Evolutionary conservation across 2,113 vertebrate species (phyloP).

Genomic region (Sphyrna mokarran): DNA sequence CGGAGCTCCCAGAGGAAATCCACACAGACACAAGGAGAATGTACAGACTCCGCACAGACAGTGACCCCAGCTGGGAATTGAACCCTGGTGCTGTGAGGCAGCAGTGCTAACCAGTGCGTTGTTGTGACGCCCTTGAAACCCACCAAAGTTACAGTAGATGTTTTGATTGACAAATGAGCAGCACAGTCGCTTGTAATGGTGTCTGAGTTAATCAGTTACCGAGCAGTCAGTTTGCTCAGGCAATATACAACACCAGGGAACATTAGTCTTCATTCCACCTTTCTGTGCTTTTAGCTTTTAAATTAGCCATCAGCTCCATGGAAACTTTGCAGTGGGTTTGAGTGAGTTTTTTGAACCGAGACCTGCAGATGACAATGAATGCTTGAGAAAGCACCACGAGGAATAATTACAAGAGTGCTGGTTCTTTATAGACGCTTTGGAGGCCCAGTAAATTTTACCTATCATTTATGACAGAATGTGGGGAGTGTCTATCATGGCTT

Average conservation of each 20-base stretch:
- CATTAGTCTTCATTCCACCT: neutral
- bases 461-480: neutral
- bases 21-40: too few species aligned
- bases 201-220: constrained; percentile 16
- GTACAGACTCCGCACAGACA: too few species aligned
- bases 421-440: neutral
- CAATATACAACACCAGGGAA: neutral
- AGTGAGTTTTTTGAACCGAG: neutral
- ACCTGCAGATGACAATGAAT: neutral
- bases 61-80: too few species aligned
- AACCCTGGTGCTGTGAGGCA: too few species aligned
- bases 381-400: neutral
- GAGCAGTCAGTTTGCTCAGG: neutral
- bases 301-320: neutral
- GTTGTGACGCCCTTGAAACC: neutral
- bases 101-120: too few species aligned
- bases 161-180: constrained; percentile 10
- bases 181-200: neutral
- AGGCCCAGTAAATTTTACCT: neutral
- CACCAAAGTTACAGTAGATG: neutral
- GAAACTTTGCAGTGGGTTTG: neutral
- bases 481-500: neutral
- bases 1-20: too few species aligned
- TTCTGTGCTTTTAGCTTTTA: neutral
- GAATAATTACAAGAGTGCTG: neutral